Evolutionary conservation across 2,888 invertebrate species (phyloP).

Genomic region (Spicauda simplicius): DNA sequence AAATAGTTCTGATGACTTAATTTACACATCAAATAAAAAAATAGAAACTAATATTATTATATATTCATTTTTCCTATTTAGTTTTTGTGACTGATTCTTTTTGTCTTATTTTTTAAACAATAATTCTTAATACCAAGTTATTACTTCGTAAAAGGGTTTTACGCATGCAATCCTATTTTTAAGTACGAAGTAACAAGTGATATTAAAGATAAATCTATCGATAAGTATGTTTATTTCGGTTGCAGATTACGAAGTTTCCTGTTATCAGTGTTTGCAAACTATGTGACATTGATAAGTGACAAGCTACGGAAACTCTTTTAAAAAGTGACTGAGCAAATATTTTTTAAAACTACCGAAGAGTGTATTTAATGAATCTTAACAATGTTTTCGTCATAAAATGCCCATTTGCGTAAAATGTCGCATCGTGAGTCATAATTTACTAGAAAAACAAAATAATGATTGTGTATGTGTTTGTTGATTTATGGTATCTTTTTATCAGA

Average conservation of each 20-base stretch:
- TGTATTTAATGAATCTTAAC: background rate
- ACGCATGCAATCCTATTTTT: background rate
- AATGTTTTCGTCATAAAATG: background rate
- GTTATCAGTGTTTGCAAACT: slow-evolving; percentile 5
- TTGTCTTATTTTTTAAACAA: too few relatives aligned
- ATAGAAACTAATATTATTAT: too few relatives aligned
- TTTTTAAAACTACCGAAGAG: slow-evolving; percentile 5
- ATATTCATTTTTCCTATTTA: too few relatives aligned
- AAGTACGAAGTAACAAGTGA: too few relatives aligned
- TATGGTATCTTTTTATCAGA: too few relatives aligned
- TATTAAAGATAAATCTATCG: background rate
- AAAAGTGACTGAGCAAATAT: slow-evolving; percentile 27
- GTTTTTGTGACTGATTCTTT: too few relatives aligned
- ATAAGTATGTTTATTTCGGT: background rate
- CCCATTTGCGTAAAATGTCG: background rate
- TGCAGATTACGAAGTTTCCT: background rate
- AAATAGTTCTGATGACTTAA: too few relatives aligned
- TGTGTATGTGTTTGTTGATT: too few relatives aligned
- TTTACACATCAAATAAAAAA: too few relatives aligned
- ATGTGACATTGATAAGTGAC: slow-evolving; percentile 18
- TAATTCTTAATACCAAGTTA: background rate
- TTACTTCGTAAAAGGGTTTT: too few relatives aligned
- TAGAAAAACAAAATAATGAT: background rate
- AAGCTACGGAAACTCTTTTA: slow-evolving; percentile 13
- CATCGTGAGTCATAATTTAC: background rate